Conservation (phyloP, 2,113 vertebrate species). For the Acanthisitta chloris region DNA sequence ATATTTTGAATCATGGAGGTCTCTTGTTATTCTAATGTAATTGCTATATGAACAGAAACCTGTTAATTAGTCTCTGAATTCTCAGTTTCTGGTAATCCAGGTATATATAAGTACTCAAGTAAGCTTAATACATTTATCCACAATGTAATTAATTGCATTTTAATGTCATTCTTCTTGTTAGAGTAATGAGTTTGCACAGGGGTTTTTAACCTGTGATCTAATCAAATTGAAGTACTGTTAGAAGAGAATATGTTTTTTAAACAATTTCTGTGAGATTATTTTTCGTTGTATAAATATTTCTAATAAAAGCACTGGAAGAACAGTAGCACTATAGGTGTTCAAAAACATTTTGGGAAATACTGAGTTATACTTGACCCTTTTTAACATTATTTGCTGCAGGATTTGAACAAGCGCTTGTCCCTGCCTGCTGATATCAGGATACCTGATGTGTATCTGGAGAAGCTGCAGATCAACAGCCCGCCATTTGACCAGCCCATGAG, state of each 20-base stretch:
- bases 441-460: slow-evolving; percentile 96
- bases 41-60: background rate
- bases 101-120: background rate
- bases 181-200: background rate
- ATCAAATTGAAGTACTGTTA: background rate
- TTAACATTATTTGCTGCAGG: slow-evolving; percentile 68
- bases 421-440: slow-evolving; percentile 97
- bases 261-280: background rate
- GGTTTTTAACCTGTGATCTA: background rate
- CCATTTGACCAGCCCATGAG: slow-evolving; percentile 96
- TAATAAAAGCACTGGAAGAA: background rate
- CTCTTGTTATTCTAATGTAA: background rate
- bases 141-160: background rate
- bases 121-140: background rate
- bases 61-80: background rate
- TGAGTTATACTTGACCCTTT: background rate
- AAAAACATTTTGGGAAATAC: background rate
- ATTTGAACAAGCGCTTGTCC: slow-evolving; percentile 96
- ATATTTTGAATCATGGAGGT: background rate
- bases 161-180: background rate
- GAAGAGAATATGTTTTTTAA: background rate
- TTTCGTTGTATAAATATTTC: background rate
- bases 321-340: background rate
- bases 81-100: background rate
- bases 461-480: slow-evolving; percentile 93